These are phyloP conservation scores for Varanus komodoensis DNA, from an alignment of 2,113 vertebrate species.

Conservation along the genomic window DNA sequence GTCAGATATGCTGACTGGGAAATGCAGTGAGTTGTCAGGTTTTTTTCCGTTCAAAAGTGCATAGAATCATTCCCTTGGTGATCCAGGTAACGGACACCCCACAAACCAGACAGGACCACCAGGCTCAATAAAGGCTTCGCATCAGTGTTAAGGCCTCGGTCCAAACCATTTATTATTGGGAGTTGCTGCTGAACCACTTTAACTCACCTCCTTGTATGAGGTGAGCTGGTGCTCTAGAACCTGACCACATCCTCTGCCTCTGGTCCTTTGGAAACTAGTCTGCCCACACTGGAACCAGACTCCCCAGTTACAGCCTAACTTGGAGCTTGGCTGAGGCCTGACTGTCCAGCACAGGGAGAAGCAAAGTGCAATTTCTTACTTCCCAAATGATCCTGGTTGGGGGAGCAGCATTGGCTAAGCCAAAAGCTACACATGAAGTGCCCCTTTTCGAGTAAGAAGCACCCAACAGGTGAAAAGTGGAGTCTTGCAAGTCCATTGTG, in stretches of 20 bases:
- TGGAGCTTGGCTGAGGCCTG: neutral
- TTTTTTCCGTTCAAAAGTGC: no score
- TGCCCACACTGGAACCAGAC: neutral
- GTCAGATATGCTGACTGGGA: no score
- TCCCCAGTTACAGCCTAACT: neutral
- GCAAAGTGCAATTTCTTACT: neutral
- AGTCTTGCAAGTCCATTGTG: neutral
- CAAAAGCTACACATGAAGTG: neutral
- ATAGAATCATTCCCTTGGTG: no score
- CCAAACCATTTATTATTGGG: neutral
- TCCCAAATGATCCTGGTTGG: neutral
- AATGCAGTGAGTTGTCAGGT: no score
- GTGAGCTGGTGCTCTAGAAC: neutral
- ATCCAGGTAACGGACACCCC: neutral
- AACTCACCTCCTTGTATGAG: neutral
- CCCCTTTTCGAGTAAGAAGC: neutral
- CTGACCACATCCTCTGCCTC: neutral
- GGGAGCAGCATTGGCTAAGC: neutral
- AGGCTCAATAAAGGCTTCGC: neutral
- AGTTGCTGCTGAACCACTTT: neutral
- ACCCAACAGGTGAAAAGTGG: neutral
- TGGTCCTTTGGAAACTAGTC: no score
- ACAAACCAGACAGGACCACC: neutral
- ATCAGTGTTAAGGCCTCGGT: neutral
- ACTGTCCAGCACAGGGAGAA: neutral